Evolutionary conservation across 2,113 vertebrate species (phyloP).

Genomic region (Tetrax tetrax): DNA sequence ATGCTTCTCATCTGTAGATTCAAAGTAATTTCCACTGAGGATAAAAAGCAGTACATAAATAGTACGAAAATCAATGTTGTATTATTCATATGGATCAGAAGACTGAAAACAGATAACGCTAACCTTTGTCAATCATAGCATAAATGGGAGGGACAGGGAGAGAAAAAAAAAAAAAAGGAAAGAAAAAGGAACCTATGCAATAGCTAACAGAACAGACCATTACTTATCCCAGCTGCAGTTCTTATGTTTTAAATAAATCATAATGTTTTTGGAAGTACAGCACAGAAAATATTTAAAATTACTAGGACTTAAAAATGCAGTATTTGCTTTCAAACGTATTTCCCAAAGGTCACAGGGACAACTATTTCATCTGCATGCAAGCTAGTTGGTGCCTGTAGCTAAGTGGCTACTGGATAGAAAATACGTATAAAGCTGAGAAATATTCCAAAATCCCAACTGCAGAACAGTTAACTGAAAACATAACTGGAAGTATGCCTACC

Average conservation of each 20-base stretch:
- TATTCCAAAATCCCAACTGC: not conserved
- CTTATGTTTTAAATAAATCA: not conserved
- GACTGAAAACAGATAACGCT: constrained; percentile 9
- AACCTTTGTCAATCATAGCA: constrained; percentile 2
- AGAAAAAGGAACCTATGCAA: not conserved
- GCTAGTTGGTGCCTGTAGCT: not conserved
- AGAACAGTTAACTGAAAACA: not conserved
- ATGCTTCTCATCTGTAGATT: constrained; percentile 55
- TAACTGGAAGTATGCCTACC: not conserved
- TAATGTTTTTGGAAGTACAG: not conserved
- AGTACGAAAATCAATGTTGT: constrained; percentile 22
- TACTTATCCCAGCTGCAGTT: not conserved
- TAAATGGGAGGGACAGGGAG: rapidly evolving
- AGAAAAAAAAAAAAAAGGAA: not conserved
- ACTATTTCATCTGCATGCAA: not conserved
- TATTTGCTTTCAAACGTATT: not conserved
- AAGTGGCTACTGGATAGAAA: not conserved
- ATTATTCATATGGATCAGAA: constrained; percentile 39
- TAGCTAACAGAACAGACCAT: not conserved
- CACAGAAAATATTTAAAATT: not conserved
- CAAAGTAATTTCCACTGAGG: constrained; percentile 52
- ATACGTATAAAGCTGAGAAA: not conserved
- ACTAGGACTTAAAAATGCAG: not conserved
- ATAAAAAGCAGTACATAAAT: constrained; percentile 47
- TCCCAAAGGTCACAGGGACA: not conserved